Evolutionary conservation across 2,113 vertebrate species (phyloP).

Genomic region (Lates calcarifer): DNA sequence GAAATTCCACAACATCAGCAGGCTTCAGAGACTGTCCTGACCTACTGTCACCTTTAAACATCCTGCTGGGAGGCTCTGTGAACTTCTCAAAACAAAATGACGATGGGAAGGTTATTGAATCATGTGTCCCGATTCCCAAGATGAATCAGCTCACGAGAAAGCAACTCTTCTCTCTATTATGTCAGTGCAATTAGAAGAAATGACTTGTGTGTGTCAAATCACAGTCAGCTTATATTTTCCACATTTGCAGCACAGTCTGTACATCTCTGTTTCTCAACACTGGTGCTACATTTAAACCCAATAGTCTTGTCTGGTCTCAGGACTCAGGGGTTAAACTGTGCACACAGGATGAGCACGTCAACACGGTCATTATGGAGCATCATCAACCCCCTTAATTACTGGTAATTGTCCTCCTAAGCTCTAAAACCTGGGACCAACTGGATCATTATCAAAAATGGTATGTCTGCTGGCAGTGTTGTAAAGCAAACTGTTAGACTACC

Average conservation of each 20-base stretch:
- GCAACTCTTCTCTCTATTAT: neutral
- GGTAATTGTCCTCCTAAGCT: neutral
- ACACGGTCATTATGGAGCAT: neutral
- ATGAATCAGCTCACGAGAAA: constrained; percentile 21
- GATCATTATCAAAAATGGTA: neutral
- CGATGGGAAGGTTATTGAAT: neutral
- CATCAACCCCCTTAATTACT: neutral
- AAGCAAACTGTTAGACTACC: constrained; percentile 4
- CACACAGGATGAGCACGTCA: neutral
- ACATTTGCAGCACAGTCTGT: neutral
- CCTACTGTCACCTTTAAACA: constrained; percentile 8
- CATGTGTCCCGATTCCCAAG: constrained; percentile 5
- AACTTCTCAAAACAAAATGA: constrained; percentile 46
- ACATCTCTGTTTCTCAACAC: neutral
- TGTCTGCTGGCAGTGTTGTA: neutral
- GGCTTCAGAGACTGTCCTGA: constrained; percentile 25
- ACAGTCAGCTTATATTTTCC: neutral
- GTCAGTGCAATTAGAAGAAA: neutral
- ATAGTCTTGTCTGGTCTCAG: neutral
- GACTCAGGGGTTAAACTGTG: neutral
- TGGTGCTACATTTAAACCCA: neutral
- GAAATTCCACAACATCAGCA: constrained; percentile 31
- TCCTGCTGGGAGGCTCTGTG: neutral
- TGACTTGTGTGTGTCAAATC: neutral
- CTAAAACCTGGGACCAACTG: neutral